Conservation (phyloP, 2,888 invertebrate genomes). For the Macrosiphum euphorbiae region DNA sequence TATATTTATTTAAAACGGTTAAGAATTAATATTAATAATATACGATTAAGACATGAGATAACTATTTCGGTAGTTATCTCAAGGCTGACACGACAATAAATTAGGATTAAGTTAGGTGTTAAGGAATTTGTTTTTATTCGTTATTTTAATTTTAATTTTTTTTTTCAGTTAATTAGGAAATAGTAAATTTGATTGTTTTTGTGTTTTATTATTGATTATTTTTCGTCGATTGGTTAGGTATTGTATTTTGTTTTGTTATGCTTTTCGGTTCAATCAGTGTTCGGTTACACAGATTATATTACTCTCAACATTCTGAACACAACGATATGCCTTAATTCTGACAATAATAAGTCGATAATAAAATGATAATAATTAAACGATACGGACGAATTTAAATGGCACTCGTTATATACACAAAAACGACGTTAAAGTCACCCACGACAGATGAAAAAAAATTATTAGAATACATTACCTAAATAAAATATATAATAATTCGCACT, state of each 20-base stretch:
- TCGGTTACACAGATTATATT: slow-evolving; percentile 8
- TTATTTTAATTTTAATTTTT: not conserved
- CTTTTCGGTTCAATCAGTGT: slow-evolving; percentile 49
- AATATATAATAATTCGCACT: not conserved
- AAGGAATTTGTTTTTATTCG: not conserved
- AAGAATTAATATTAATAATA: slow-evolving; percentile 48
- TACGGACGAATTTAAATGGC: slow-evolving; percentile 55
- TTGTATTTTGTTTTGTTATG: slow-evolving; percentile 31
- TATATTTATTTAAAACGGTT: slow-evolving; percentile 48
- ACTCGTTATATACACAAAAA: slow-evolving; percentile 51
- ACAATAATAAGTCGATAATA: slow-evolving; percentile 51
- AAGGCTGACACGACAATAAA: slow-evolving; percentile 63
- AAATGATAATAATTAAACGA: slow-evolving; percentile 5
- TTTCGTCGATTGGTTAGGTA: not conserved
- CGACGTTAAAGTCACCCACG: not conserved
- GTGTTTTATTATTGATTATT: not conserved
- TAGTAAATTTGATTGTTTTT: slow-evolving; percentile 6
- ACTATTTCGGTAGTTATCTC: slow-evolving; percentile 36
- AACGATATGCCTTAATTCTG: slow-evolving; percentile 49
- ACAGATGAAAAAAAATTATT: not conserved
- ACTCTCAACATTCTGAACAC: not conserved
- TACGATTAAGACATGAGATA: slow-evolving; percentile 58
- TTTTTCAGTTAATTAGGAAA: slow-evolving; percentile 4
- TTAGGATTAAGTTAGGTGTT: slow-evolving; percentile 45
- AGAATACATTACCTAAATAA: not conserved